phyloP scores from a whole-genome alignment of 2,113 vertebrate genomes.

The Lagopus leucura region DNA sequence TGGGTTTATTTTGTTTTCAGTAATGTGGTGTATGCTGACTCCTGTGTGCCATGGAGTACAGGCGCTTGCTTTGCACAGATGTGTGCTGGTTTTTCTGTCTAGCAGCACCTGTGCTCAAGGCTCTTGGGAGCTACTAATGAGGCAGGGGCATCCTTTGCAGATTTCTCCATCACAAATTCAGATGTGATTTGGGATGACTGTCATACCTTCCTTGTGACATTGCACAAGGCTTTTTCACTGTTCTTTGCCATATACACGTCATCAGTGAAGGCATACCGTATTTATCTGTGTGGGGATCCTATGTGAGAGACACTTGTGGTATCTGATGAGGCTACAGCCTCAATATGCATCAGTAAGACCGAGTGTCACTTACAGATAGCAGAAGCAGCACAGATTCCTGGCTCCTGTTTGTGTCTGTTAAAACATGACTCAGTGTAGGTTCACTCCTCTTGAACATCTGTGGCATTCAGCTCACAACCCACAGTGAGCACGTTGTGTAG shows the following conservation, averaged over 20 bases:
- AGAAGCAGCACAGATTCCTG: not conserved
- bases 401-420: not conserved
- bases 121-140: not conserved
- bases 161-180: not conserved
- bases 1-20: not conserved
- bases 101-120: not conserved
- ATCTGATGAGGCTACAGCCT: not conserved
- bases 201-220: not conserved
- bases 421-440: not conserved
- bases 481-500: fast-evolving
- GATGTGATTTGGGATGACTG: not conserved
- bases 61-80: not conserved
- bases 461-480: not conserved
- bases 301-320: not conserved
- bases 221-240: not conserved
- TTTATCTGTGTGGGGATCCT: not conserved
- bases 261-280: not conserved
- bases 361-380: not conserved
- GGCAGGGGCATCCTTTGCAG: not conserved
- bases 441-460: not conserved
- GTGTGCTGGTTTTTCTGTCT: not conserved
- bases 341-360: not conserved
- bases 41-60: not conserved
- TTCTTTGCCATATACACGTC: not conserved
- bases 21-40: not conserved